Evolutionary conservation across 2,888 invertebrate genomes (phyloP).

Genomic region (Stenodera caucasica): DNA sequence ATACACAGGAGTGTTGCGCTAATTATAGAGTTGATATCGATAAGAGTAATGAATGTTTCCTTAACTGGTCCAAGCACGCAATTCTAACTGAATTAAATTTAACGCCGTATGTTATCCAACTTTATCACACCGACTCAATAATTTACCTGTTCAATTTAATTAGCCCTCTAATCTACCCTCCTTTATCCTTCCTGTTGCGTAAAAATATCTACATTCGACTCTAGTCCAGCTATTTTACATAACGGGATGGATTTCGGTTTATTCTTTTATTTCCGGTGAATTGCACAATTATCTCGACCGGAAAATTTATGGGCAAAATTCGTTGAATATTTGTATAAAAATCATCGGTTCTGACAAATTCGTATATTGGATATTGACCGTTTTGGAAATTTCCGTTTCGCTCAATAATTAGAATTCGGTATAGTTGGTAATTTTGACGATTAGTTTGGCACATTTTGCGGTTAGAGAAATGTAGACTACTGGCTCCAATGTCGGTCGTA

Average conservation of each 20-base stretch:
- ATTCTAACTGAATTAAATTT: slow-evolving; percentile 28
- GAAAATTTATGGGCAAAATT: too few relatives aligned
- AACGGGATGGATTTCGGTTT: too few relatives aligned
- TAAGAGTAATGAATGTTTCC: slow-evolving; percentile 33
- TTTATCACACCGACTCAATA: slow-evolving; percentile 33
- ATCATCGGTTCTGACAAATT: too few relatives aligned
- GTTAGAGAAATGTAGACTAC: not conserved
- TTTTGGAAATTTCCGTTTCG: not conserved
- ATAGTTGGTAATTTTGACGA: slow-evolving; percentile 3
- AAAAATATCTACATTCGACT: slow-evolving; percentile 26
- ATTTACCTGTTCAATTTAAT: slow-evolving; percentile 37
- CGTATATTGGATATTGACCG: too few relatives aligned
- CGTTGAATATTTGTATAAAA: too few relatives aligned
- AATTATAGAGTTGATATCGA: slow-evolving; percentile 32
- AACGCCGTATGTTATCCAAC: slow-evolving; percentile 31
- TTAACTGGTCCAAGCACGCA: slow-evolving; percentile 31
- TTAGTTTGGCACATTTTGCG: not conserved
- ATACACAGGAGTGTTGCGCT: slow-evolving; percentile 19
- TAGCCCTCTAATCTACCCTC: slow-evolving; percentile 26
- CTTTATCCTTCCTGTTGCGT: slow-evolving; percentile 24
- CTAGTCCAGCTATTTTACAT: too few relatives aligned
- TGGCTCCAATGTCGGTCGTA: slow-evolving; percentile 1
- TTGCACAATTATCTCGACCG: too few relatives aligned
- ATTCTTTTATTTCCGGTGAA: too few relatives aligned
- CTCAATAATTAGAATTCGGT: too few relatives aligned